Percentiles rank a stretch among this genome's conserved stretches.
phyloP scores from a whole-genome alignment of 2,888 invertebrate genomes.

The Pilophorus perplexus region DNA sequence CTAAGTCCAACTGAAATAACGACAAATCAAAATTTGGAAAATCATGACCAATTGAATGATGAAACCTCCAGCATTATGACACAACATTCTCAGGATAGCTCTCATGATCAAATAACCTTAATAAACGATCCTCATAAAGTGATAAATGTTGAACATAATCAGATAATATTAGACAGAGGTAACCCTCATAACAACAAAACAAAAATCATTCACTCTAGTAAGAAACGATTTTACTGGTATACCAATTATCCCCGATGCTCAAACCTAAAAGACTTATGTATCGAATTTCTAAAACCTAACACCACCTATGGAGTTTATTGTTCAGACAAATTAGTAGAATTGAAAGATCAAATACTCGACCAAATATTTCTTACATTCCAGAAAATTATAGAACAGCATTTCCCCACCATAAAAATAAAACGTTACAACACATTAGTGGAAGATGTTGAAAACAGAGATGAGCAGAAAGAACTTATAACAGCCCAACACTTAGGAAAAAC shows the following conservation, averaged over 20 bases:
- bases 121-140: too few relatives aligned
- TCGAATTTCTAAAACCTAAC: constrained; percentile 12
- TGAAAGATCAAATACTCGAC: not conserved
- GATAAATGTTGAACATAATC: too few relatives aligned
- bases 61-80: too few relatives aligned
- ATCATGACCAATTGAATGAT: too few relatives aligned
- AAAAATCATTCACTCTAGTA: too few relatives aligned
- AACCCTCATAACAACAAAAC: too few relatives aligned
- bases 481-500: constrained; percentile 8
- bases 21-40: too few relatives aligned
- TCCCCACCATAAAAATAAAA: constrained; percentile 1
- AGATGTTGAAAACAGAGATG: too few relatives aligned
- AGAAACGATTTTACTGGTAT: constrained; percentile 41
- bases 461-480: not conserved
- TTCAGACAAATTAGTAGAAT: not conserved
- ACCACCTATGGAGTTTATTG: constrained; percentile 14
- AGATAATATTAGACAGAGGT: too few relatives aligned
- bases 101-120: too few relatives aligned
- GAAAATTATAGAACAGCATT: not conserved
- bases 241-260: not conserved
- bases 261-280: not conserved
- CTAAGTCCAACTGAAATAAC: too few relatives aligned
- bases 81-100: too few relatives aligned
- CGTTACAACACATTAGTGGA: not conserved
- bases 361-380: constrained; percentile 1